These are phyloP conservation scores for Indicator indicator DNA, from an alignment of 2,113 vertebrate species.

Conservation along the genomic window DNA sequence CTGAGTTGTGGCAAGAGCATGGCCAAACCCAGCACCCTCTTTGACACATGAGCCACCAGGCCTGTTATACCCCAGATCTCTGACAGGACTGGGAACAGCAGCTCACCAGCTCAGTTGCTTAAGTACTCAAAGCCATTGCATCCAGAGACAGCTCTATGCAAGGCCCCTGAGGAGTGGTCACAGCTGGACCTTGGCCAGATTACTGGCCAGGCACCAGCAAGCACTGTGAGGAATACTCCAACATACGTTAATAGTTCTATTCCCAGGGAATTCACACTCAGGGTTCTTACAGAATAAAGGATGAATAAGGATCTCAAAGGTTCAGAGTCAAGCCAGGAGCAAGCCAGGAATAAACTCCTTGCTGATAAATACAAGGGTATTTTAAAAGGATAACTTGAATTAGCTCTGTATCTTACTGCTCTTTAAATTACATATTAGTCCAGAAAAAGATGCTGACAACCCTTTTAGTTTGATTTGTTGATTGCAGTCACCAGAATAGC, in stretches of 20 bases:
- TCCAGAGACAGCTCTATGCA: background rate
- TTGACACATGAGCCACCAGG: accelerated
- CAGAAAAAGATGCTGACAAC: background rate
- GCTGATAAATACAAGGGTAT: background rate
- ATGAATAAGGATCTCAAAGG: background rate
- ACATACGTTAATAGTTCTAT: accelerated
- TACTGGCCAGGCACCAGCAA: accelerated
- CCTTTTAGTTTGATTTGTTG: background rate
- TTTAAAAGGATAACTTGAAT: background rate
- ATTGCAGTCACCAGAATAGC: background rate
- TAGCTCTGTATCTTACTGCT: background rate
- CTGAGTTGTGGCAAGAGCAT: accelerated
- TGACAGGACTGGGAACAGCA: background rate
- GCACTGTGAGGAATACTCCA: accelerated
- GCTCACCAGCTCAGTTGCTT: background rate
- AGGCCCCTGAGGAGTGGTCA: accelerated
- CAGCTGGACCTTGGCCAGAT: background rate
- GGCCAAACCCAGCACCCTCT: accelerated
- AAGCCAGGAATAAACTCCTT: background rate
- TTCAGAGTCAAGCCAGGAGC: background rate
- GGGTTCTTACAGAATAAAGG: background rate
- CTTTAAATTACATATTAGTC: background rate
- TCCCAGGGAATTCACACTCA: background rate
- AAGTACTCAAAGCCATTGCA: background rate
- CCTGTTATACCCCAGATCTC: background rate